phyloP scores from a whole-genome alignment of 2,888 invertebrate genomes.

The Leucophenga maculata region DNA sequence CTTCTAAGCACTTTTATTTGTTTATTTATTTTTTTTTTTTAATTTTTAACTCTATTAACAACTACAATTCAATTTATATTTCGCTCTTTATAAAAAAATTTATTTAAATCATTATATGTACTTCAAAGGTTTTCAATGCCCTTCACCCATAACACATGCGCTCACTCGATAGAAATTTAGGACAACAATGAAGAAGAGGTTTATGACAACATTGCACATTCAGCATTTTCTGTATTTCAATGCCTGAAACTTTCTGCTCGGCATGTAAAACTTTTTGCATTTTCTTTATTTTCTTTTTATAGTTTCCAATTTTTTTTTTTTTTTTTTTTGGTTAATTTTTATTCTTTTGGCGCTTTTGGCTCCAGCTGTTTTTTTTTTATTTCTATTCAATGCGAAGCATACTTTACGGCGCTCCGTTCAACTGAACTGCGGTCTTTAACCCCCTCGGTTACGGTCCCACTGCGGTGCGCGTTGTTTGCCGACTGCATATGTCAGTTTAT shows the following conservation, averaged over 20 bases:
- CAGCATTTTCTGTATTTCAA: slow-evolving; percentile 1
- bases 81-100: too few relatives aligned
- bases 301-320: neutral
- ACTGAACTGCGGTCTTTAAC: slow-evolving; percentile 4
- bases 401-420: slow-evolving; percentile 31
- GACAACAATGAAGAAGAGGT: too few relatives aligned
- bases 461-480: neutral
- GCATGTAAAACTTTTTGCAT: too few relatives aligned
- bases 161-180: too few relatives aligned
- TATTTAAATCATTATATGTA: too few relatives aligned
- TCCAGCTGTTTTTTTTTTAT: slow-evolving; percentile 38
- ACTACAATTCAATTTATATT: too few relatives aligned
- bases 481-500: slow-evolving; percentile 56
- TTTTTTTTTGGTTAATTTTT: neutral
- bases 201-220: too few relatives aligned
- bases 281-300: neutral
- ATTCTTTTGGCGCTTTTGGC: neutral
- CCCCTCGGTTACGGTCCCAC: neutral
- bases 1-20: too few relatives aligned
- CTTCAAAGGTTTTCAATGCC: too few relatives aligned
- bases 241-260: neutral
- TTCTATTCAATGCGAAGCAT: slow-evolving; percentile 54
- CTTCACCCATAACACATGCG: too few relatives aligned
- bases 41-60: too few relatives aligned
- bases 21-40: too few relatives aligned